A percentile compares a stretch with the other conserved stretches of the same genome.
These are phyloP conservation scores for Atherinosoma microstoma DNA, from an alignment of 2,797 vertebrate species.

Conservation along the genomic window DNA sequence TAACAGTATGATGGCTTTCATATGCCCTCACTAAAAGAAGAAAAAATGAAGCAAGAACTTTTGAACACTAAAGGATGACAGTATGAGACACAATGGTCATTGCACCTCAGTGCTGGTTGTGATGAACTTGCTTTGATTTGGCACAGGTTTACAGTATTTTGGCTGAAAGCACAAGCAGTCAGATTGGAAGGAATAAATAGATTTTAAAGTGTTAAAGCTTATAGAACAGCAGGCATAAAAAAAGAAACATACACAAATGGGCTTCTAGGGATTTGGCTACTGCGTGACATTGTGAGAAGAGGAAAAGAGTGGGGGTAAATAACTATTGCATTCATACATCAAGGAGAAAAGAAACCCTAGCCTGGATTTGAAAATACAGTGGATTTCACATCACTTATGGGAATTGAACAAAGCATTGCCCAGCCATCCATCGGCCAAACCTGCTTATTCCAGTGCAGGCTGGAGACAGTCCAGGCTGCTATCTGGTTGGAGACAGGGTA, in stretches of 20 bases:
- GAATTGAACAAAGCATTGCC: background rate
- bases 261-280: conserved; percentile 46
- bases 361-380: background rate
- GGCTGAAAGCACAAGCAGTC: conserved; percentile 38
- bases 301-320: conserved; percentile 9
- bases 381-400: conserved; percentile 18
- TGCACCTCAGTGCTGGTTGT: conserved; percentile 20
- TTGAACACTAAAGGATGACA: no score
- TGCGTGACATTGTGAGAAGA: conserved; percentile 26
- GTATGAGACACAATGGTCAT: conserved; percentile 5
- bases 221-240: conserved; percentile 45
- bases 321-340: conserved; percentile 7
- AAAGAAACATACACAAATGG: conserved; percentile 25
- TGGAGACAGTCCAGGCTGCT: no score
- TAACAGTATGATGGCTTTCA: background rate
- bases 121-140: conserved; percentile 49
- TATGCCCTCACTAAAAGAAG: background rate
- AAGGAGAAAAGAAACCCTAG: conserved; percentile 1
- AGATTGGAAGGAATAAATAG: conserved; percentile 48
- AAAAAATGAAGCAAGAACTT: background rate
- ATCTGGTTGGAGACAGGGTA: no score
- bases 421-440: no score
- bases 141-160: conserved; percentile 28
- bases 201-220: conserved; percentile 51
- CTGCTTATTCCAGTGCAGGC: no score